Evolutionary conservation across 2,797 vertebrate species (phyloP).

Genomic region (Myotis vivesi): DNA sequence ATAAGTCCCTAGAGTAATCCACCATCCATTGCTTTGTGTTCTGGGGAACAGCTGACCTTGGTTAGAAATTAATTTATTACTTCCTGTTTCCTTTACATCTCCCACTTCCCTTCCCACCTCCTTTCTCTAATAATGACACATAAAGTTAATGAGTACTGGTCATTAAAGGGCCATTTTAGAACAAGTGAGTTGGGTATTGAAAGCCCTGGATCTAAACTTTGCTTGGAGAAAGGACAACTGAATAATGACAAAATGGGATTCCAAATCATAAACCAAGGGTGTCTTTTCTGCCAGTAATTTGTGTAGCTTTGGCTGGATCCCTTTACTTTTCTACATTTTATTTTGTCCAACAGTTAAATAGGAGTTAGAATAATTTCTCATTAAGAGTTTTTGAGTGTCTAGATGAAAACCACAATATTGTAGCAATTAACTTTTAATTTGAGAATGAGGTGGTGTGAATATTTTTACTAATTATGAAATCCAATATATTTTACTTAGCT

Average conservation of each 20-base stretch:
- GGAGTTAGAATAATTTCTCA: slow-evolving; percentile 8
- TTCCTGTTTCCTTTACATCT: slow-evolving; percentile 42
- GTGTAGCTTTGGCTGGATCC: slow-evolving; percentile 41
- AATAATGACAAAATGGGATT: slow-evolving; percentile 65
- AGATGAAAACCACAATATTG: slow-evolving; percentile 7
- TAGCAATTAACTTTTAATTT: slow-evolving; percentile 39
- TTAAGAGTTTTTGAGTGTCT: neutral
- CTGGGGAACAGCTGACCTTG: slow-evolving; percentile 46
- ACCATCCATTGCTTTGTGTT: slow-evolving; percentile 26
- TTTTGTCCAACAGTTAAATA: slow-evolving; percentile 45
- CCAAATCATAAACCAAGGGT: slow-evolving; percentile 33
- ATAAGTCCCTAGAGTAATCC: neutral
- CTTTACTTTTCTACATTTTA: neutral
- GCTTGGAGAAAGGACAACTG: slow-evolving; percentile 54
- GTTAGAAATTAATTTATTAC: slow-evolving; percentile 58
- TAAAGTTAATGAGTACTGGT: slow-evolving; percentile 45
- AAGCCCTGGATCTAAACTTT: slow-evolving; percentile 70
- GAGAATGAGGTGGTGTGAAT: neutral
- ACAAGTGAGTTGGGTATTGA: slow-evolving; percentile 57
- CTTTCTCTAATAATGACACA: slow-evolving; percentile 60
- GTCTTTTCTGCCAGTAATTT: slow-evolving; percentile 44
- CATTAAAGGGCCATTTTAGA: slow-evolving; percentile 70
- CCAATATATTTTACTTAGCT: neutral
- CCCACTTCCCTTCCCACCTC: neutral
- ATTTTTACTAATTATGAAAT: slow-evolving; percentile 42